phyloP scores from a whole-genome alignment of 2,113 vertebrate species.

The Peromyscus maniculatus region DNA sequence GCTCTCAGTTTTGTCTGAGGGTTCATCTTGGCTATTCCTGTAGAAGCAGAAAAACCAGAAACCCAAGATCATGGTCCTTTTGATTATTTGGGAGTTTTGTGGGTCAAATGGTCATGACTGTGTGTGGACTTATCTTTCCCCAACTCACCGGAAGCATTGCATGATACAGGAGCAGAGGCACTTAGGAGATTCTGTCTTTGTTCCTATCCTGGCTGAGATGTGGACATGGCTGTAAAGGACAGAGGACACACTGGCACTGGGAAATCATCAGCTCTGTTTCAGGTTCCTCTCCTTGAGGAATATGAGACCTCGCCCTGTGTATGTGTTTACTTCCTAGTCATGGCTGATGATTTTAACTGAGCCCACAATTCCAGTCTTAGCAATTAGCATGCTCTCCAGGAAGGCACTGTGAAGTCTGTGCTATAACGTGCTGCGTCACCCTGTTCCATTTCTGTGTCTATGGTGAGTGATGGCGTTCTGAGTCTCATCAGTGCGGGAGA shows the following conservation, averaged over 20 bases:
- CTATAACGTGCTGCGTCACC: neutral
- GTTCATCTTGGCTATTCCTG: neutral
- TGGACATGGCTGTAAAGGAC: neutral
- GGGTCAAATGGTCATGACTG: neutral
- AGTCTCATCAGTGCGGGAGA: neutral
- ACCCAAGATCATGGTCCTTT: neutral
- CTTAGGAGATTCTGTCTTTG: neutral
- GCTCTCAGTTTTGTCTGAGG: neutral
- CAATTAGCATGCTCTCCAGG: neutral
- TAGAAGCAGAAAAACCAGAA: neutral
- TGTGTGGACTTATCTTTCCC: neutral
- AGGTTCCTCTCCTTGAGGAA: neutral
- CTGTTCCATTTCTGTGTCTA: neutral
- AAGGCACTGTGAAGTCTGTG: neutral
- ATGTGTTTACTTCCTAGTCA: neutral
- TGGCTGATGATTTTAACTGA: constrained; percentile 18
- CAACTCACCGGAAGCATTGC: rapidly evolving
- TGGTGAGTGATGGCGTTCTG: neutral
- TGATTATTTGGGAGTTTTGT: neutral
- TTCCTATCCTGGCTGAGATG: neutral
- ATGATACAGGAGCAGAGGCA: neutral
- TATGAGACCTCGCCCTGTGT: rapidly evolving
- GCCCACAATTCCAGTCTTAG: neutral
- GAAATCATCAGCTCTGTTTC: neutral
- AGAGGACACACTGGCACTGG: neutral